phyloP scores from a whole-genome alignment of 2,797 vertebrate genomes.

The Salmo trutta region DNA sequence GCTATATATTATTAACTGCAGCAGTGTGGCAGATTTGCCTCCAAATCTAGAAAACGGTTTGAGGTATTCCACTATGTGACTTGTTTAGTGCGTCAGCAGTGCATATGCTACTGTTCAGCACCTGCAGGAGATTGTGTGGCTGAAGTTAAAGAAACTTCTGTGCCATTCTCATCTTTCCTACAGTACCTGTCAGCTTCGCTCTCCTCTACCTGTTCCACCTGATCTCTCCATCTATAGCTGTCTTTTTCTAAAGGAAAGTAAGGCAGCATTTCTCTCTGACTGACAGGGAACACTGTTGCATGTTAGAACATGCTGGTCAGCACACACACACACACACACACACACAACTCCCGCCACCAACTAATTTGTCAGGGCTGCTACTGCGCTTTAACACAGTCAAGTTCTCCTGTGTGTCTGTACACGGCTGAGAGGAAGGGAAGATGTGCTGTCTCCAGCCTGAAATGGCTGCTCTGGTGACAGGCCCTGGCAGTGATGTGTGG shows the following conservation, averaged over 20 bases:
- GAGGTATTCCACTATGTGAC: constrained; percentile 71
- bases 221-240: background rate
- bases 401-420: constrained; percentile 14
- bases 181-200: constrained; percentile 11
- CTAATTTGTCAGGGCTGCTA: constrained; percentile 49
- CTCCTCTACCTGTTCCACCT: background rate
- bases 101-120: constrained; percentile 35
- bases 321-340: background rate
- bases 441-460: constrained; percentile 38
- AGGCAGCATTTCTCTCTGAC: constrained; percentile 23
- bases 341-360: constrained; percentile 35
- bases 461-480: constrained; percentile 26
- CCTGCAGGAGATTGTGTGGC: too few species aligned
- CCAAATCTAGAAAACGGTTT: constrained; percentile 49
- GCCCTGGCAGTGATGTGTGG: constrained; percentile 69
- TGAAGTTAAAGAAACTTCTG: too few species aligned
- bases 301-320: constrained; percentile 55
- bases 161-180: too few species aligned
- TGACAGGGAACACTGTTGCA: constrained; percentile 55
- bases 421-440: constrained; percentile 15
- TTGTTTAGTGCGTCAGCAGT: constrained; percentile 62
- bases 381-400: constrained; percentile 30
- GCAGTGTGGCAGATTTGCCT: too few species aligned
- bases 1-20: too few species aligned
- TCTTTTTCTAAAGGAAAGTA: too few species aligned